phyloP scores from a whole-genome alignment of 35 echinoderm and acorn worm genomes.

The Strongylocentrotus purpuratus region DNA sequence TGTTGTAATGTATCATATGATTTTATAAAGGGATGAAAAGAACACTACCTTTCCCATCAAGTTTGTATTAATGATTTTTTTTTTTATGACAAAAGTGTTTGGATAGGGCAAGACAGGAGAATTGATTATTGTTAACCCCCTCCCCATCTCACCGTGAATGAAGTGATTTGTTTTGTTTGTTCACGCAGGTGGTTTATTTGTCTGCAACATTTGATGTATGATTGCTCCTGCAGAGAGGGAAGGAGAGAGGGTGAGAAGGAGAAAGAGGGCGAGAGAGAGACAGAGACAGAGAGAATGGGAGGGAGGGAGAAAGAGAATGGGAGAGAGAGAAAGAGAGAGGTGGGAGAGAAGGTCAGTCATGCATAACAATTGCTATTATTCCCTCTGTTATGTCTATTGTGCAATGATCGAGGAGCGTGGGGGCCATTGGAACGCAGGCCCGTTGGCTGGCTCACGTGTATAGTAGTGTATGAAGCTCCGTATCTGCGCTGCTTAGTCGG shows the following conservation, averaged over 20 bases:
- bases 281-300: background rate
- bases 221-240: background rate
- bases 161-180: background rate
- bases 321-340: background rate
- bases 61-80: too few relatives aligned
- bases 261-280: background rate
- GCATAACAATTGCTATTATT: constrained; percentile 42
- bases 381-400: constrained; percentile 2
- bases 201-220: background rate
- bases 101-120: background rate
- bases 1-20: too few relatives aligned
- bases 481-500: background rate
- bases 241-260: background rate
- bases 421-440: background rate
- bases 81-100: too few relatives aligned
- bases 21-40: too few relatives aligned
- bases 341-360: constrained; percentile 25
- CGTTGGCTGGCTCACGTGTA: constrained; percentile 6
- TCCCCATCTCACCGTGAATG: background rate
- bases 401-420: background rate
- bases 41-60: too few relatives aligned
- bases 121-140: background rate
- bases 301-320: background rate
- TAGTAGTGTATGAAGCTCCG: background rate
- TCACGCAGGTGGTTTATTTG: background rate